Evolutionary conservation across 2,888 invertebrate genomes (phyloP), one percentile per base, ranked within the genome.

Genomic region (Corbicula japonica): DNA sequence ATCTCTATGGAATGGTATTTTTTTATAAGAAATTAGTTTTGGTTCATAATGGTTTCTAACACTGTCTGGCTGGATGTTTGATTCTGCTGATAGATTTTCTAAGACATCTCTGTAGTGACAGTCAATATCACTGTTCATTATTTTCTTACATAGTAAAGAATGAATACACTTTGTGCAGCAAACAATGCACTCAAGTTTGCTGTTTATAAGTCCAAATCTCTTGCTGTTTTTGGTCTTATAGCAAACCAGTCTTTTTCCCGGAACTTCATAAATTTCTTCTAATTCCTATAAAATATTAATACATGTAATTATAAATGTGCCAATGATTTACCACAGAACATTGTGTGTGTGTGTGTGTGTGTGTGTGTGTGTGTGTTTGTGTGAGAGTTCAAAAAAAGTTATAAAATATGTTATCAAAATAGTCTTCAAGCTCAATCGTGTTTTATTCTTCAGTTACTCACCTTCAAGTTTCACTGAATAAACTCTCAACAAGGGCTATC

Each of bases 131-230:
- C 41, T 46, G 4, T 28, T 12, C 32, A 5, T 60, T 21, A 70
- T 30, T 26, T 56, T 32, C 61, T 34, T 70, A 18, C 58, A 21
- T 15, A 50, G 35, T 6, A 23, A 10, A 6, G 46, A 30, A 48
- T 70, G 70, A 34, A 18, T 21, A 61, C 60, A 70, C 26, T 23
- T 30, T n/a, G 60, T 56, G 32, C 41, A 10, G 35, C 70, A 70
- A 1, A 56, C 34, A 6, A 50, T 5, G 50, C 70, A 70, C 2
- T 44, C 26, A 26, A 60, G n/a, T 50, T 34, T 28, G 32, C 32
- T 46, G n/a, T 61, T 60, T 23, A 70, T 35, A n/a, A 70, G 50
- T 15, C 60, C 70, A 70, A 48, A 70, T 15, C 61, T 46, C n/a
- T 23, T 26, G 26, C 23, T 41, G 21, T 23, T 44, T 21, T n/a